These are phyloP conservation scores for Drosophila kuntzei DNA, from an alignment of 2,888 invertebrate genomes.

Conservation along the genomic window DNA sequence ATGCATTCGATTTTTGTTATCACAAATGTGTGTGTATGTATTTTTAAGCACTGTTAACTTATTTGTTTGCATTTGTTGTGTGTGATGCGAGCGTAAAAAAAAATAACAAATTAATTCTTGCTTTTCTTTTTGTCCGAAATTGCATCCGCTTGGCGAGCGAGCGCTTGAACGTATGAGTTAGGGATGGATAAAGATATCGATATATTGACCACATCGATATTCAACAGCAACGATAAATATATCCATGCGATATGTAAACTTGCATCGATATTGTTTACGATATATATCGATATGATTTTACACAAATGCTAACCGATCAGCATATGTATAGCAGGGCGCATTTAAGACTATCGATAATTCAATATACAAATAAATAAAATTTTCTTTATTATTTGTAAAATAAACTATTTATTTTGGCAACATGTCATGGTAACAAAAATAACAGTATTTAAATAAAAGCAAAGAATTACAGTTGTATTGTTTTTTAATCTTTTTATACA, in stretches of 20 bases:
- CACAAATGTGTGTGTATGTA: constrained; percentile 30
- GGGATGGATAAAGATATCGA: constrained; percentile 26
- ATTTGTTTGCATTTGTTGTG: constrained; percentile 53
- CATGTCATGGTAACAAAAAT: too few relatives aligned
- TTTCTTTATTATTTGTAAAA: not conserved
- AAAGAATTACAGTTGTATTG: too few relatives aligned
- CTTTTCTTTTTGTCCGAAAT: constrained; percentile 50
- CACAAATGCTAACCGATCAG: not conserved
- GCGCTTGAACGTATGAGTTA: constrained; percentile 59
- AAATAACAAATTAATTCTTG: constrained; percentile 48
- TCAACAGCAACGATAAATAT: not conserved
- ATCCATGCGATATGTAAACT: not conserved
- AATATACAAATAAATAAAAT: not conserved
- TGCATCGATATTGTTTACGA: not conserved
- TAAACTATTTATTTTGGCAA: too few relatives aligned
- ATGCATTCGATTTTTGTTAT: constrained; percentile 45
- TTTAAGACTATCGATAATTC: not conserved
- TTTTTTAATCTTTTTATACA: too few relatives aligned
- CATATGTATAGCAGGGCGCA: not conserved
- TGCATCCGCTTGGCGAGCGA: constrained; percentile 61
- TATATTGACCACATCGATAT: not conserved
- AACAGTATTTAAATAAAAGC: too few relatives aligned
- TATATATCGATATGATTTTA: not conserved
- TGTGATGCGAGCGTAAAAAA: constrained; percentile 54
- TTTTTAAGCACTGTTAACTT: constrained; percentile 44